Evolutionary conservation across 2,888 invertebrate genomes (phyloP).

Genomic region (Melanargia galathea): DNA sequence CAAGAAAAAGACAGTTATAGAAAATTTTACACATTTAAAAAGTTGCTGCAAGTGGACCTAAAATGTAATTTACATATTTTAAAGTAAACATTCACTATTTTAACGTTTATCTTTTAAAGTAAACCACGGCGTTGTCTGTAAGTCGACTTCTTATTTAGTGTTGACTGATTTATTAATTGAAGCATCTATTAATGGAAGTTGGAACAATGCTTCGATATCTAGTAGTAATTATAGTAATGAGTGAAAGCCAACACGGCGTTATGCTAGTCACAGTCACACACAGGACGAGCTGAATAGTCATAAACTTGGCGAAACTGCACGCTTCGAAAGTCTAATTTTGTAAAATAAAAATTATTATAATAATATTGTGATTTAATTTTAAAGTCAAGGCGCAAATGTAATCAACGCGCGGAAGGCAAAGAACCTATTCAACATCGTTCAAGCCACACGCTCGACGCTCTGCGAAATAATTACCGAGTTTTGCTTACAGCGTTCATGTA

Average conservation of each 20-base stretch:
- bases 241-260: not conserved
- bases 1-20: too few relatives aligned
- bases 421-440: conserved; percentile 14
- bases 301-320: not conserved
- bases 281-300: too few relatives aligned
- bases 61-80: not conserved
- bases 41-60: too few relatives aligned
- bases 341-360: not conserved
- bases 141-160: not conserved
- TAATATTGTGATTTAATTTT: not conserved
- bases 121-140: not conserved
- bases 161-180: conserved; percentile 5
- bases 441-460: conserved; percentile 1
- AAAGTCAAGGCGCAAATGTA: conserved; percentile 4
- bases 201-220: not conserved
- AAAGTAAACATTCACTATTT: not conserved
- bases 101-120: too few relatives aligned
- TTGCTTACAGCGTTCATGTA: conserved; percentile 1
- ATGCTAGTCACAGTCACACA: not conserved
- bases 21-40: too few relatives aligned
- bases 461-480: conserved; percentile 8
- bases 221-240: not conserved
- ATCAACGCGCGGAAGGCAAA: conserved; percentile 12
- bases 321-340: too few relatives aligned
- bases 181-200: not conserved